Evolutionary conservation across 1,140 invertebrate species (phyloP), one percentile per base, ranked within the genome.

Genomic region (Scaptomyza pallida): DNA sequence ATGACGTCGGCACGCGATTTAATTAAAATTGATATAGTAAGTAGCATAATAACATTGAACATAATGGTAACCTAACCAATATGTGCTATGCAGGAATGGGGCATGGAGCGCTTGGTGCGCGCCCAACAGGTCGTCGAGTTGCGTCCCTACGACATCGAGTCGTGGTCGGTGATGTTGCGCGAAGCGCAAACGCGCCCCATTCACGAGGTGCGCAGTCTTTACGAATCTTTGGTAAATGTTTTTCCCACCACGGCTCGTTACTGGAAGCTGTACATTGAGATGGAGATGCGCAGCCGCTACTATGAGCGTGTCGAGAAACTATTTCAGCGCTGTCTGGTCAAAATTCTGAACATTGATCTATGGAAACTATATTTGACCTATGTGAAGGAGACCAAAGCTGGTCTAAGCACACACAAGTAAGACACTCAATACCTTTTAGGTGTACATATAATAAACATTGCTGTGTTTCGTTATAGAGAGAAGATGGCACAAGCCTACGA

Each of bases 401-500:
- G 95, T 73, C 93, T 99, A 45, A 95, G 97, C 12, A 98, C 97
- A 0, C 99, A 98, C 93, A 98, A 98, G 97, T 98, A 94, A 93
- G 95, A 94, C 0, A 10, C 10, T 95, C 94, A 1, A 12, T 12
- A 5, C 6, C 0, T 1, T 12, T 43, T 45, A 5, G 12, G 45
- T 35, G 17, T 56, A 15, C 5, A 30, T 23, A 5, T 44, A 2
- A 10, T 21, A 16, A 47, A 63, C 13, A 19, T 33, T 52, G 1
- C 3, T 41, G 2, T 43, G 2, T 21, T 6, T 1, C 16, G 16
- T 19, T 44, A 0, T 92, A 99, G 98, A 89, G 98, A 99, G 92
- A 99, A 99, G 93, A 99, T 99, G 97, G 98, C 98, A 0, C 98
- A 99, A 92, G 98, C 99, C 0, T 99, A 99, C 91, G 99, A 99